Percentiles rank a stretch among this genome's conserved stretches.
phyloP scores from a whole-genome alignment of 2,113 vertebrate species.

The Leucoraja erinaceus region DNA sequence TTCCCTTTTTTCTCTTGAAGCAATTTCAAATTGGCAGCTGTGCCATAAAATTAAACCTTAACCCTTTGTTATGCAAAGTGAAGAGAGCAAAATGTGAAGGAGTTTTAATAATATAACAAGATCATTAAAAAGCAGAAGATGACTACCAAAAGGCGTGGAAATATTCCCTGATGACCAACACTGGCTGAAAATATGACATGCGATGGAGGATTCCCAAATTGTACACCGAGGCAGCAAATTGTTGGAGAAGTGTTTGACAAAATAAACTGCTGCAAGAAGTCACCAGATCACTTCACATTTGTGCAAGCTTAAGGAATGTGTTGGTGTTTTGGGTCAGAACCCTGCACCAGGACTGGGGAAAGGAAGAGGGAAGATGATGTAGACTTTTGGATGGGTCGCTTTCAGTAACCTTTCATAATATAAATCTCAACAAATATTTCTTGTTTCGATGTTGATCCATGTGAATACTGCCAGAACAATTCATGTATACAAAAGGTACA shows the following conservation, averaged over 20 bases:
- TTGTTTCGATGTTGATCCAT: background rate
- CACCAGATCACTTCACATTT: too few relatives aligned
- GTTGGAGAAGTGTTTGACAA: background rate
- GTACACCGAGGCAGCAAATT: background rate
- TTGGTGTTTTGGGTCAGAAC: too few relatives aligned
- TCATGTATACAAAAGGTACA: background rate
- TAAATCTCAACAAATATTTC: background rate
- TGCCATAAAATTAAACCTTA: background rate
- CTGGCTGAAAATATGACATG: background rate
- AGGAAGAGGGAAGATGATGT: too few relatives aligned
- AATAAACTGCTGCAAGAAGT: too few relatives aligned
- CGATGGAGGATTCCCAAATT: background rate
- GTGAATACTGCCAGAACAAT: background rate
- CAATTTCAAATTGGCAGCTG: background rate
- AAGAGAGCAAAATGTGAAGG: background rate
- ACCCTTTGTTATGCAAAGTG: background rate
- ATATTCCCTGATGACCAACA: background rate
- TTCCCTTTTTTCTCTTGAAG: background rate
- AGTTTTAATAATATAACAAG: background rate
- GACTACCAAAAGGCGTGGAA: background rate
- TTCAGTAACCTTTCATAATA: too few relatives aligned
- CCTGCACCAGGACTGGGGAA: too few relatives aligned
- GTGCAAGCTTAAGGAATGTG: too few relatives aligned
- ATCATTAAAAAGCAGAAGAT: background rate
- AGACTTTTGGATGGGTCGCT: too few relatives aligned